Conservation (phyloP, 2,888 invertebrate species). For the Tricholauxania praeusta region DNA sequence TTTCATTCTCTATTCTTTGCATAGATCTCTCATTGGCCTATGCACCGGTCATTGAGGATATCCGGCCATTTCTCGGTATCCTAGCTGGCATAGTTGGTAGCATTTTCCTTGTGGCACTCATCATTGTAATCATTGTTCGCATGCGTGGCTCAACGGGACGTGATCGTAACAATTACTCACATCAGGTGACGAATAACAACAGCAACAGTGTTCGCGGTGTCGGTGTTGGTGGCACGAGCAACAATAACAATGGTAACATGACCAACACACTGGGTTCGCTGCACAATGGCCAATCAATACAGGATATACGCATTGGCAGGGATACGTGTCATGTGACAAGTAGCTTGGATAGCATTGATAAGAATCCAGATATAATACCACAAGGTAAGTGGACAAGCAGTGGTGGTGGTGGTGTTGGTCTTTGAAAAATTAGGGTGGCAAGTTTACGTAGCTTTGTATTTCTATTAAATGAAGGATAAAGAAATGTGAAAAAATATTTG, state of each 20-base stretch:
- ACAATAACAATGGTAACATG: conserved; percentile 59
- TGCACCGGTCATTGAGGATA: conserved; percentile 69
- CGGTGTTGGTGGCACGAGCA: conserved; percentile 44
- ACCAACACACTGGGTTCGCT: conserved; percentile 56
- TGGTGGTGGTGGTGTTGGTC: too few species aligned
- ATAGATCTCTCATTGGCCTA: conserved; percentile 67
- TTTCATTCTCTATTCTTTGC: not conserved
- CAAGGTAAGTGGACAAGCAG: conserved; percentile 52
- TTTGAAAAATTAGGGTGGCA: not conserved
- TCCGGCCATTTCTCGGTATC: conserved; percentile 71
- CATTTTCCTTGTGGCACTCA: conserved; percentile 70
- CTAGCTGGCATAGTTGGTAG: conserved; percentile 71
- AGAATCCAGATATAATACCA: conserved; percentile 68
- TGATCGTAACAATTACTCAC: conserved; percentile 67
- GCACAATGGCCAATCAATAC: conserved; percentile 66
- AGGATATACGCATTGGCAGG: conserved; percentile 64
- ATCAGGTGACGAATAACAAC: conserved; percentile 57
- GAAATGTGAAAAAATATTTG: too few species aligned
- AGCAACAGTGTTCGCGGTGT: conserved; percentile 30
- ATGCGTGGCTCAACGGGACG: conserved; percentile 68
- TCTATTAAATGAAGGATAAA: too few species aligned
- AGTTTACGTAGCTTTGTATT: too few species aligned
- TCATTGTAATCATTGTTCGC: conserved; percentile 70
- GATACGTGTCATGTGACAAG: conserved; percentile 65
- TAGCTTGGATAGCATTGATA: conserved; percentile 68